Evolutionary conservation across 2,797 vertebrate genomes (phyloP).

Genomic region (Austrolebias charrua): DNA sequence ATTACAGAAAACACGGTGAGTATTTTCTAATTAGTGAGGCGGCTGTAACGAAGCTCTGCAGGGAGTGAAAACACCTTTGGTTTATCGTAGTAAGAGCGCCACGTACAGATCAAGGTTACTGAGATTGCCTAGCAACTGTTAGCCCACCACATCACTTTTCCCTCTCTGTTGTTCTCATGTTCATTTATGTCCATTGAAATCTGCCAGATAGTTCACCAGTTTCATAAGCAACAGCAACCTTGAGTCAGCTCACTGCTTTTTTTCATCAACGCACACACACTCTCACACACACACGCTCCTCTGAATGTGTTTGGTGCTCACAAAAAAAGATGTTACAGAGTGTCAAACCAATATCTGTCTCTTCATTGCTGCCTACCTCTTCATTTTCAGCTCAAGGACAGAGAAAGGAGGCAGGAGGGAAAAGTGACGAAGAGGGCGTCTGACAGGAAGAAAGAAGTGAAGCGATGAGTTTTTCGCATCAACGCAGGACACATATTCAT

Average conservation of each 20-base stretch:
- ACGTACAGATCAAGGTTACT: slow-evolving; percentile 44
- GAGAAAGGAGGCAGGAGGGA: slow-evolving; percentile 34
- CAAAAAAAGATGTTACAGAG: slow-evolving; percentile 71
- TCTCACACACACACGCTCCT: slow-evolving; percentile 33
- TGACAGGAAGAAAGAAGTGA: slow-evolving; percentile 29
- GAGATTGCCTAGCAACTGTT: slow-evolving; percentile 65
- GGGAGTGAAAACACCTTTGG: slow-evolving; percentile 15
- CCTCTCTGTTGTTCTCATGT: slow-evolving; percentile 55
- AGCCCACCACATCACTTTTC: slow-evolving; percentile 31
- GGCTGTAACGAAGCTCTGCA: slow-evolving; percentile 2
- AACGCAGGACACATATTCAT: slow-evolving; percentile 34
- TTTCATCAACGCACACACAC: slow-evolving; percentile 51
- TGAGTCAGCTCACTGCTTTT: slow-evolving; percentile 69
- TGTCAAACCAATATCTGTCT: slow-evolving; percentile 69
- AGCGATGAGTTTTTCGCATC: slow-evolving; percentile 34
- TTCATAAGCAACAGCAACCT: slow-evolving; percentile 69
- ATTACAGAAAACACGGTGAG: not conserved
- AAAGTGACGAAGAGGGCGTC: slow-evolving; percentile 34
- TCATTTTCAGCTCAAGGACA: slow-evolving; percentile 70
- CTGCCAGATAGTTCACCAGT: slow-evolving; percentile 73
- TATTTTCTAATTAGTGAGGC: slow-evolving; percentile 3
- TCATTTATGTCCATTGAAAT: slow-evolving; percentile 79
- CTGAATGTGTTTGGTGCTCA: slow-evolving; percentile 58
- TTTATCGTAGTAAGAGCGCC: slow-evolving; percentile 41
- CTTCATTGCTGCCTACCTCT: slow-evolving; percentile 65